These are phyloP conservation scores for Rambutsinella grinnellia DNA, from an alignment of 2,888 invertebrate genomes.

Conservation along the genomic window DNA sequence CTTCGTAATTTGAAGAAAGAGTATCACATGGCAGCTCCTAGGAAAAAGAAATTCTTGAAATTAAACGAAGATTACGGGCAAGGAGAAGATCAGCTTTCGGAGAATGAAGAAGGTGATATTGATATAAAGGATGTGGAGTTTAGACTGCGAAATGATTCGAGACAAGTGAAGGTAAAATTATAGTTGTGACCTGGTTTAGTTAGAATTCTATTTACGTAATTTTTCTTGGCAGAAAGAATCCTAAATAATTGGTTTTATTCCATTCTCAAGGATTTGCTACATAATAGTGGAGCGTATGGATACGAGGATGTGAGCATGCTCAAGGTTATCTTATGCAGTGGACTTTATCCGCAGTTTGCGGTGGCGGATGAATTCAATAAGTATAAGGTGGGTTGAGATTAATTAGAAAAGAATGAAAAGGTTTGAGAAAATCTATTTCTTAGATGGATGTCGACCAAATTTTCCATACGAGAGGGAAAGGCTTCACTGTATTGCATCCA, in stretches of 20 bases:
- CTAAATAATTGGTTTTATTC: slow-evolving; percentile 1
- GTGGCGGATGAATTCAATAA: slow-evolving; percentile 92
- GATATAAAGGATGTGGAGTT: slow-evolving; percentile 92
- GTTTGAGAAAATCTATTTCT: too few relatives aligned
- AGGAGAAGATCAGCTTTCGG: slow-evolving; percentile 75
- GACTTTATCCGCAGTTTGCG: slow-evolving; percentile 95
- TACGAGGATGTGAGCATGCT: slow-evolving; percentile 79
- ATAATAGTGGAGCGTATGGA: slow-evolving; percentile 76
- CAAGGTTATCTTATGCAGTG: slow-evolving; percentile 88
- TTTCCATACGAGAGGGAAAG: slow-evolving; percentile 89
- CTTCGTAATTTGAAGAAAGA: slow-evolving; percentile 84
- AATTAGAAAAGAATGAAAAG: too few relatives aligned
- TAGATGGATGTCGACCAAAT: slow-evolving; percentile 83
- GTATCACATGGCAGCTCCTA: slow-evolving; percentile 78
- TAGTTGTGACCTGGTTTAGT: not conserved
- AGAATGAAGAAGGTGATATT: slow-evolving; percentile 72
- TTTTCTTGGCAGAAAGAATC: not conserved
- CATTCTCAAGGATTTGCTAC: slow-evolving; percentile 72
- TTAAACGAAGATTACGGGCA: slow-evolving; percentile 75
- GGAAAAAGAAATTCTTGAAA: slow-evolving; percentile 82
- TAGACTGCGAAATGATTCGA: slow-evolving; percentile 81
- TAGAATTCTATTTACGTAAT: not conserved
- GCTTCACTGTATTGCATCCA: slow-evolving; percentile 91
- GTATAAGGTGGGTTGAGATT: slow-evolving; percentile 64
- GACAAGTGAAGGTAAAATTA: slow-evolving; percentile 76